These are phyloP conservation scores for Lepisosteus oculatus DNA, from an alignment of 2,113 vertebrate species.

Conservation along the genomic window DNA sequence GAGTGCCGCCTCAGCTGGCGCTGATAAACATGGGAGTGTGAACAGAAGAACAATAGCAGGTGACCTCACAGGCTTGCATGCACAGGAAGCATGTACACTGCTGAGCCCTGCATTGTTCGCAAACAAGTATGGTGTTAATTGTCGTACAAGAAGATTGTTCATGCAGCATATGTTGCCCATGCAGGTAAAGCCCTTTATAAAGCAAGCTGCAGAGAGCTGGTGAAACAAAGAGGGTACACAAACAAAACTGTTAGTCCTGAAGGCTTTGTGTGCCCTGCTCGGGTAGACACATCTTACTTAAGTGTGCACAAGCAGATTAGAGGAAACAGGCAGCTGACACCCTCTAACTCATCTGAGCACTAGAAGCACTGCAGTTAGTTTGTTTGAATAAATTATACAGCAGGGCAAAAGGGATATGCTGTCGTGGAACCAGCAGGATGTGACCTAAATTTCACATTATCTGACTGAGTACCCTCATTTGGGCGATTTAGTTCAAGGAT, in stretches of 20 bases:
- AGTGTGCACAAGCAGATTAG: background rate
- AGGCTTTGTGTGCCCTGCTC: background rate
- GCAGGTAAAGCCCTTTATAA: background rate
- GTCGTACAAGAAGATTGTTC: background rate
- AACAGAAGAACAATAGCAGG: background rate
- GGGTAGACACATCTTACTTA: background rate
- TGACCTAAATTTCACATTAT: constrained; percentile 17
- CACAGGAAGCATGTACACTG: background rate
- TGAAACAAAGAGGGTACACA: background rate
- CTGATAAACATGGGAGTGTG: background rate
- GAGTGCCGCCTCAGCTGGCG: no score
- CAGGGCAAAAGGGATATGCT: constrained; percentile 25
- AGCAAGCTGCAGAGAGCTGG: no score
- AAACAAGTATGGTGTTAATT: background rate
- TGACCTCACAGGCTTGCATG: background rate
- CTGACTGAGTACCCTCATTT: constrained; percentile 9
- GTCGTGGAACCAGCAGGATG: constrained; percentile 22
- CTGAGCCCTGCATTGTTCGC: background rate
- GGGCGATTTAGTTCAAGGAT: background rate
- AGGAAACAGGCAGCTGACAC: background rate
- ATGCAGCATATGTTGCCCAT: background rate
- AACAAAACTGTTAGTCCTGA: background rate
- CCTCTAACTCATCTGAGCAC: background rate
- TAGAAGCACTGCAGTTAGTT: background rate
- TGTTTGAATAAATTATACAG: constrained; percentile 21